A percentile compares a stretch with the other conserved stretches of the same genome.
These are phyloP conservation scores for Anthopleura xanthogrammica DNA, from an alignment of 92 coral and sea anemone genomes.

Conservation along the genomic window DNA sequence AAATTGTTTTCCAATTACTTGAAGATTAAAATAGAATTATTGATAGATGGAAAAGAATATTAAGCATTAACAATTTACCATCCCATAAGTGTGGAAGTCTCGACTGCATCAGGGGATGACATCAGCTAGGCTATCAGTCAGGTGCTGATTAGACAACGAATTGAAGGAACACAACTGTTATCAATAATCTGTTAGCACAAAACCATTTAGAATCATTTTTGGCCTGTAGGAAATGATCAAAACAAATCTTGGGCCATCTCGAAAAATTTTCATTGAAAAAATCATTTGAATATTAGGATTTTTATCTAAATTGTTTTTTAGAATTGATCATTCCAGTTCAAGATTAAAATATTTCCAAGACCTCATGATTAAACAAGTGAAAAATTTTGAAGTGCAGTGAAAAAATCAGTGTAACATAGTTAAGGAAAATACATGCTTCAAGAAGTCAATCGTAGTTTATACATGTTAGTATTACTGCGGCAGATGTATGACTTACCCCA, in stretches of 20 bases:
- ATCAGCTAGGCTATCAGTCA: not conserved
- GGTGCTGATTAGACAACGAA: constrained; percentile 12
- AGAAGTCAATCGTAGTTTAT: no score
- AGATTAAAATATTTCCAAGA: no score
- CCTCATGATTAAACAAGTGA: no score
- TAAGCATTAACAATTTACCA: not conserved
- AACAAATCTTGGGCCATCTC: not conserved
- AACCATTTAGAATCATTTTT: not conserved
- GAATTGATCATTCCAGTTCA: no score
- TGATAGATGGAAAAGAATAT: not conserved
- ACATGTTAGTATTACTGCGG: no score
- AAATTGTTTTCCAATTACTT: not conserved
- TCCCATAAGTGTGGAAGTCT: constrained; percentile 11
- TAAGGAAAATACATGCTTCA: no score
- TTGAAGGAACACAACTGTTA: constrained; percentile 2
- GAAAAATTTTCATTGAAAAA: no score
- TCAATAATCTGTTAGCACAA: not conserved
- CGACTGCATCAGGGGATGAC: constrained; percentile 12
- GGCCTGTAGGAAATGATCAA: not conserved
- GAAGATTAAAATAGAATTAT: not conserved
- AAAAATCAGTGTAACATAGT: no score
- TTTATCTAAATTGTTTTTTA: no score
- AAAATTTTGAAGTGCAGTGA: no score
- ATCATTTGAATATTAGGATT: no score
- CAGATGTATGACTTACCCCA: no score